Evolutionary conservation across 2,888 invertebrate genomes (phyloP).

Genomic region (Coleophora deauratella): DNA sequence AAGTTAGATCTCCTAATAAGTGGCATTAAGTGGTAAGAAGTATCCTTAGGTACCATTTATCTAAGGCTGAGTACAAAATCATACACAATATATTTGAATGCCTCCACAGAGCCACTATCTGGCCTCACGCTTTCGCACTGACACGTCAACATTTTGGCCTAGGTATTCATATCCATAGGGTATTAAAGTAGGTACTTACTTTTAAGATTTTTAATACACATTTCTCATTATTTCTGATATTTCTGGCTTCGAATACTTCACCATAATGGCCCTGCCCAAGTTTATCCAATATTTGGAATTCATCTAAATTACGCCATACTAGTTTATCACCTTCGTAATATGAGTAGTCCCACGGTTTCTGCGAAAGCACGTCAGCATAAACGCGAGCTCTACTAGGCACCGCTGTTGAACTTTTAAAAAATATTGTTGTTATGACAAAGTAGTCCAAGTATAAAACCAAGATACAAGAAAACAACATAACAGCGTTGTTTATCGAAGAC

Average conservation of each 20-base stretch:
- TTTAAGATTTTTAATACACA: constrained; percentile 99
- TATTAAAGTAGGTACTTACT: constrained; percentile 45
- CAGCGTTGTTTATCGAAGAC: no score
- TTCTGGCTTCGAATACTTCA: constrained; percentile 99
- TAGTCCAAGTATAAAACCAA: no score
- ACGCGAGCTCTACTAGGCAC: constrained; percentile 96
- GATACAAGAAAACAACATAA: no score
- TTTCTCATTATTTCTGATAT: constrained; percentile 98
- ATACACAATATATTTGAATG: constrained; percentile 40
- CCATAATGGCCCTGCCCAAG: constrained; percentile 99
- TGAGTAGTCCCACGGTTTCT: constrained; percentile 99
- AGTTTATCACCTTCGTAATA: constrained; percentile 99
- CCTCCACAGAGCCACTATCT: no score
- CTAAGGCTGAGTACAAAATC: no score
- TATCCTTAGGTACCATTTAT: no score
- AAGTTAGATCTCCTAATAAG: no score
- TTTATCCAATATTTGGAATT: constrained; percentile 98
- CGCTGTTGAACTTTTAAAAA: constrained; percentile 78
- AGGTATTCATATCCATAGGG: no score
- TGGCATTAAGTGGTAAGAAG: no score
- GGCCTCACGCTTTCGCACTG: no score
- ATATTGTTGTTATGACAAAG: no score
- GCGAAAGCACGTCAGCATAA: constrained; percentile 98
- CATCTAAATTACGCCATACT: constrained; percentile 99
- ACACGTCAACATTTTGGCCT: no score